Evolutionary conservation across 2,888 invertebrate species (phyloP).

Genomic region (Drosophila testacea): DNA sequence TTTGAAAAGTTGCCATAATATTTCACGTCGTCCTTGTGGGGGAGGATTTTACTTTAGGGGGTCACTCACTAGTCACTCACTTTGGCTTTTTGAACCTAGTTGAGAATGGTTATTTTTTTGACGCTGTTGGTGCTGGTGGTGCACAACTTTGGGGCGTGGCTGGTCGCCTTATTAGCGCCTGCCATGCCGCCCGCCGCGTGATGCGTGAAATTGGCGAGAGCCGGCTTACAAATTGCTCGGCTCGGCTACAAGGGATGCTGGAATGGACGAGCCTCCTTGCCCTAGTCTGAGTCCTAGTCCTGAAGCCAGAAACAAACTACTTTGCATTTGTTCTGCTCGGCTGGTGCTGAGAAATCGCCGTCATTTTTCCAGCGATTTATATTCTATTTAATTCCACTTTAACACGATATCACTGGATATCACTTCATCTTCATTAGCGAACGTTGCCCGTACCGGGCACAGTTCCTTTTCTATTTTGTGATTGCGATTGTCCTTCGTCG

Average conservation of each 20-base stretch:
- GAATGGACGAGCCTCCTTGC: slow-evolving; percentile 9
- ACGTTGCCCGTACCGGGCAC: slow-evolving; percentile 17
- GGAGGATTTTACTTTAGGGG: background rate
- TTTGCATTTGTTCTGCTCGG: slow-evolving; percentile 77
- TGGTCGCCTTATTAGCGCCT: slow-evolving; percentile 74
- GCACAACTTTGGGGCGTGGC: slow-evolving; percentile 68
- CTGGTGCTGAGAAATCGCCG: slow-evolving; percentile 74
- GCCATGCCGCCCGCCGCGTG: slow-evolving; percentile 63
- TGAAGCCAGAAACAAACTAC: slow-evolving; percentile 54
- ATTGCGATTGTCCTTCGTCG: slow-evolving; percentile 33
- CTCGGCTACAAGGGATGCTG: slow-evolving; percentile 5
- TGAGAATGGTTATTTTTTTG: slow-evolving; percentile 48
- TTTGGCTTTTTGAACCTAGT: slow-evolving; percentile 39
- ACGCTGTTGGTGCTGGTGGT: slow-evolving; percentile 5
- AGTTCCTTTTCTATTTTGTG: slow-evolving; percentile 12
- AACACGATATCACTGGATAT: slow-evolving; percentile 66
- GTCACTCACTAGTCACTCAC: slow-evolving; percentile 13
- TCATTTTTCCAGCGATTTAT: slow-evolving; percentile 80
- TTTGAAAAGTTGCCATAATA: slow-evolving; percentile 83
- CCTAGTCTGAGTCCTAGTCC: background rate
- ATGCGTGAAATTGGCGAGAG: slow-evolving; percentile 69
- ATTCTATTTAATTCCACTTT: slow-evolving; percentile 77
- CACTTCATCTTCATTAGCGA: slow-evolving; percentile 78
- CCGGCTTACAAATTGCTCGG: slow-evolving; percentile 53
- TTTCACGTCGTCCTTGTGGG: slow-evolving; percentile 60